Evolutionary conservation across 1,140 invertebrate species (phyloP), one percentile per base, ranked within the genome.

Genomic region (Lycorma delicatula): DNA sequence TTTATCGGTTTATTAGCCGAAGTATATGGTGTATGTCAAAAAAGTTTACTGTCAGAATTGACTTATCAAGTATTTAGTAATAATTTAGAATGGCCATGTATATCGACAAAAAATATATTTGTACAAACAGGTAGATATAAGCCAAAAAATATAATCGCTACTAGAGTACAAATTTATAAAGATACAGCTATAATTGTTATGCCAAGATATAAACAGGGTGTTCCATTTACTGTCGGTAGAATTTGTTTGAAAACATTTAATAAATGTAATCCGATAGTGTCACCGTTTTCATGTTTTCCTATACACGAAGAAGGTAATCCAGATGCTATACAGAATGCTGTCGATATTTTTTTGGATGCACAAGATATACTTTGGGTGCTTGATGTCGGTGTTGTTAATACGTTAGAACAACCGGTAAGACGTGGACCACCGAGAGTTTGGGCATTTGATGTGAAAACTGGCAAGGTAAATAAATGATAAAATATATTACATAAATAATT

Each of bases 351-450:
- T 31, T 59, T 83, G 22, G 81, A 83, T 67, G 63, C 67, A 13
- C 68, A 79, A 65, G 79, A 79, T 58, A 75, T 81, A n/a, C 66
- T 86, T 1, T 87, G 85, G 84, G 74, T 79, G 1, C 70, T 87
- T 46, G 84, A 86, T 63, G 75, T 75, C 36, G 84, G 84, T 31
- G 73, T 84, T 29, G 77, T 82, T 1, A 81, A 86, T 59, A 83
- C 80, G 1, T 64, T 84, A 44, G 77, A 80, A 52, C 73, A 78
- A 29, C 82, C 83, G 0, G 74, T 81, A 1, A 75, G 78, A 7
- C 74, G 78, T n/a, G 83, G 81, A 59, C 70, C 75, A 11, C 81
- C 84, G 0, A 87, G 85, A 69, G 75, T 86, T 18, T 75, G 84
- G 7, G 81, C 76, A n/a, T 73, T 85, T 46, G 76, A 78, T 60